Evolutionary conservation across 2,797 vertebrate genomes (phyloP).

Genomic region (Sebastes kiyomatsui): DNA sequence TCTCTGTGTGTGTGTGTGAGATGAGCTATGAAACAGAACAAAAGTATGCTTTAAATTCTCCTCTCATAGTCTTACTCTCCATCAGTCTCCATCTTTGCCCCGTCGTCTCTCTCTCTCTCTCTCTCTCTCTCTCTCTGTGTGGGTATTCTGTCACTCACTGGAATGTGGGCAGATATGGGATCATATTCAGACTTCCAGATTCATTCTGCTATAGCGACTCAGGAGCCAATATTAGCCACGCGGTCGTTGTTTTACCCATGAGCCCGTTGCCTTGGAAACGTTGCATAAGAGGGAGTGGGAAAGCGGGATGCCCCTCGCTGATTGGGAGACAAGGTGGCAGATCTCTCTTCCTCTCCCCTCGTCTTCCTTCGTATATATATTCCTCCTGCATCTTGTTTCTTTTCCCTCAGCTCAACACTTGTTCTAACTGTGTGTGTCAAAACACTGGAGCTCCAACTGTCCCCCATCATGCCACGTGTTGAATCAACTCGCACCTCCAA

Average conservation of each 20-base stretch:
- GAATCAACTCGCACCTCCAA: slow-evolving; percentile 43
- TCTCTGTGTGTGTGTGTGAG: slow-evolving; percentile 2
- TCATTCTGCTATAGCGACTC: slow-evolving; percentile 76
- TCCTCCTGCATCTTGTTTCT: slow-evolving; percentile 24
- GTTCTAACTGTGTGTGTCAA: slow-evolving; percentile 43
- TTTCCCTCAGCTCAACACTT: slow-evolving; percentile 16
- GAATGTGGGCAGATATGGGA: slow-evolving; percentile 76
- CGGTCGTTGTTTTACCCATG: slow-evolving; percentile 83
- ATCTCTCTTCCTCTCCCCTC: slow-evolving; percentile 56
- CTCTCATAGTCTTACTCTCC: slow-evolving; percentile 12
- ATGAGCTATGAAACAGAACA: slow-evolving; percentile 21
- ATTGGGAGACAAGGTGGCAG: slow-evolving; percentile 83
- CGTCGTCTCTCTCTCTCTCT: slow-evolving; percentile 28
- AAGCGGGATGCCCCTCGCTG: slow-evolving; percentile 83
- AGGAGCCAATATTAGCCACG: slow-evolving; percentile 85
- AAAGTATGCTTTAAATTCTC: slow-evolving; percentile 32
- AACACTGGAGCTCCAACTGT: slow-evolving; percentile 33
- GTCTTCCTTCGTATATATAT: slow-evolving; percentile 17
- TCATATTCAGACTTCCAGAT: slow-evolving; percentile 81
- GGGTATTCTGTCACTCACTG: slow-evolving; percentile 66
- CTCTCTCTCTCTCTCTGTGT: slow-evolving; percentile 32
- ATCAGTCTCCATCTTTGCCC: slow-evolving; percentile 28
- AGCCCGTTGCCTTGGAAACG: slow-evolving; percentile 86
- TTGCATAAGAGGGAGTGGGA: slow-evolving; percentile 84
- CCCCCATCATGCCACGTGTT: slow-evolving; percentile 50